A percentile compares a stretch with the other conserved stretches of the same genome.
phyloP scores from a whole-genome alignment of 2,113 vertebrate genomes.

The Neoarius graeffei region DNA sequence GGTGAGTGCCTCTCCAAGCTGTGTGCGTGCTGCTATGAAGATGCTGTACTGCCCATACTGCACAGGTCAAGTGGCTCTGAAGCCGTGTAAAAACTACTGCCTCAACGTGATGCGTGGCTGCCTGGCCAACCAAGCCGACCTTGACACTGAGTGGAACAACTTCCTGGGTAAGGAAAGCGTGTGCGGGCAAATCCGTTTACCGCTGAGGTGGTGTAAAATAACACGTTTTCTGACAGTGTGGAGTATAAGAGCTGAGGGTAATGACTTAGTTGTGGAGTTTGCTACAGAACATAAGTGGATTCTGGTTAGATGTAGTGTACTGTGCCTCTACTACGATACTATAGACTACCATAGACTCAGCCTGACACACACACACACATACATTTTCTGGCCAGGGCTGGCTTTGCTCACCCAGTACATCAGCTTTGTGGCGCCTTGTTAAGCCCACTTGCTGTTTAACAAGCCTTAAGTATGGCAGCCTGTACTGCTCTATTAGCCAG shows the following conservation, averaged over 20 bases:
- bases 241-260: no score
- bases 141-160: slow-evolving; percentile 94
- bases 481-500: neutral
- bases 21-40: slow-evolving; percentile 85
- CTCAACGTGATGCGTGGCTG: slow-evolving; percentile 96
- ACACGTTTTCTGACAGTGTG: neutral
- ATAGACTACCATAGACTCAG: neutral
- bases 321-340: slow-evolving; percentile 1
- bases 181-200: neutral
- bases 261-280: neutral
- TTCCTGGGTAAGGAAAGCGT: slow-evolving; percentile 84
- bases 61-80: slow-evolving; percentile 87
- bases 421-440: slow-evolving; percentile 49
- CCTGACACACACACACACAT: slow-evolving; percentile 1
- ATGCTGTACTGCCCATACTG: slow-evolving; percentile 97
- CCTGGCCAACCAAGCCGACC: slow-evolving; percentile 93
- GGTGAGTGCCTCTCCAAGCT: slow-evolving; percentile 89
- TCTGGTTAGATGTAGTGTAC: slow-evolving; percentile 2
- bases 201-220: neutral
- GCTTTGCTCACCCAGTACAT: slow-evolving; percentile 40
- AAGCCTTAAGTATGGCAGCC: neutral
- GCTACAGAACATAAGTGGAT: neutral
- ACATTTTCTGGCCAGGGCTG: slow-evolving; percentile 37
- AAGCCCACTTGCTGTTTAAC: slow-evolving; percentile 33
- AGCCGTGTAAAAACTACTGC: slow-evolving; percentile 97